These are phyloP conservation scores for Conomelus anceps DNA, from an alignment of 2,888 invertebrate genomes.

Conservation along the genomic window DNA sequence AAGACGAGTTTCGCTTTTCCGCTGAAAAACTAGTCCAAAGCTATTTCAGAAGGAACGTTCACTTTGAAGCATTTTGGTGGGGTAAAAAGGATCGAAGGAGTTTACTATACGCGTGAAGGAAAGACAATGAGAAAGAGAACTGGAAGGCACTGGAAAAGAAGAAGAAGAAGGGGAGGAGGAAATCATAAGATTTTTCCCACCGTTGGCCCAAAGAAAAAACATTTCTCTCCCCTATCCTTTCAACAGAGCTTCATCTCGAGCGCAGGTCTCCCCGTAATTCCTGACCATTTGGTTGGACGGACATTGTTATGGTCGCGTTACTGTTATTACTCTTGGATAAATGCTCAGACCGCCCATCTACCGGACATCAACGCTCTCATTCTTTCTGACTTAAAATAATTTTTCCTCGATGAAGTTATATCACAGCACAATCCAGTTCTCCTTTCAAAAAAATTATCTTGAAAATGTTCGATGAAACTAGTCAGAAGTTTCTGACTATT, in stretches of 20 bases:
- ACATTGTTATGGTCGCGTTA: background rate
- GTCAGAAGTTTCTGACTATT: too few relatives aligned
- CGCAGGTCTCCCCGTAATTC: background rate
- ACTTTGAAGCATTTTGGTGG: background rate
- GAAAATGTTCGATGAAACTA: too few relatives aligned
- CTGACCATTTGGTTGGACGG: background rate
- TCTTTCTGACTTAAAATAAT: background rate
- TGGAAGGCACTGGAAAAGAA: too few relatives aligned
- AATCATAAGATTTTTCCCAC: background rate
- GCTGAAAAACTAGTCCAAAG: slow-evolving; percentile 21
- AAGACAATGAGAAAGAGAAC: too few relatives aligned
- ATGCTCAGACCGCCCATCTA: background rate
- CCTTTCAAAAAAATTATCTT: background rate
- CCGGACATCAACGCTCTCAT: background rate
- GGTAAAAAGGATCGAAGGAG: background rate
- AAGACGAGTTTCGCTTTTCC: slow-evolving; percentile 23
- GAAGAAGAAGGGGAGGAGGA: background rate
- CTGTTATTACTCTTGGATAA: background rate
- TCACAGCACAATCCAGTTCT: background rate
- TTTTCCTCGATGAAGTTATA: background rate
- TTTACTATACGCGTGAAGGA: background rate
- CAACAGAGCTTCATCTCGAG: background rate
- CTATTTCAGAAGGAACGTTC: background rate
- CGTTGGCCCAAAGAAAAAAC: background rate
- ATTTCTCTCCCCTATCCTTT: background rate